Base-by-base conservation (phyloP, 2,113 vertebrate species). In the Hippopotamus amphibius region DNA sequence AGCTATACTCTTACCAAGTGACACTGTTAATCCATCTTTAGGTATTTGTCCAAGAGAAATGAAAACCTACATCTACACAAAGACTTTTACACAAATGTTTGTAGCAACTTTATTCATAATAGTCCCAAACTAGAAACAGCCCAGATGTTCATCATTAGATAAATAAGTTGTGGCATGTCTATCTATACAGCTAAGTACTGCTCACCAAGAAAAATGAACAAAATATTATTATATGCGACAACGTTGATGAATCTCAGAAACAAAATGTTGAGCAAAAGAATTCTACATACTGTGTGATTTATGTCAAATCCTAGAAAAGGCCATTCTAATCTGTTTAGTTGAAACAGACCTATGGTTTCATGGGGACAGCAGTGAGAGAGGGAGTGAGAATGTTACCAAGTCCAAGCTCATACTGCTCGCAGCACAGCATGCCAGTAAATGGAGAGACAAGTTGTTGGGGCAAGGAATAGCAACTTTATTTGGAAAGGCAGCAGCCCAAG, bases 231-330 rank as follows among this genome's bases (percentile, higher is more conserved):
- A 19, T 10, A 33, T 57, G 33, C 50, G 57, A 10, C 17, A 71
- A 80, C 33, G 21, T 61, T 28, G 48, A 14, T 89, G 37, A 71
- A 33, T 85, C n/a, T 57, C 76, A 77, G 85, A 84, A 84, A 72
- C 22, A 59, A 41, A 55, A 55, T 50, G 28, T 48, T 59, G 33
- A 22, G 21, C n/a, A 90, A 82, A 88, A 83, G 33, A 93, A 63
- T 69, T 22, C 4, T 89, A 5, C 5, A 13, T 55, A 57, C 57
- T 61, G 0, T 48, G 33, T 74, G 21, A 85, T 85, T 84, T 69
- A 57, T 66, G 6, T 59, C 7, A 69, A 30, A 46, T 76, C 48
- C 28, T 88, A 77, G 66, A 97, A 95, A 95, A 95, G 37, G 4
- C 68, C 69, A 46, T 13, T 50, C 33, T 19, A 16, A 41, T 59